These are phyloP conservation scores for Phania funesta DNA, from an alignment of 2,888 invertebrate genomes.

Conservation along the genomic window DNA sequence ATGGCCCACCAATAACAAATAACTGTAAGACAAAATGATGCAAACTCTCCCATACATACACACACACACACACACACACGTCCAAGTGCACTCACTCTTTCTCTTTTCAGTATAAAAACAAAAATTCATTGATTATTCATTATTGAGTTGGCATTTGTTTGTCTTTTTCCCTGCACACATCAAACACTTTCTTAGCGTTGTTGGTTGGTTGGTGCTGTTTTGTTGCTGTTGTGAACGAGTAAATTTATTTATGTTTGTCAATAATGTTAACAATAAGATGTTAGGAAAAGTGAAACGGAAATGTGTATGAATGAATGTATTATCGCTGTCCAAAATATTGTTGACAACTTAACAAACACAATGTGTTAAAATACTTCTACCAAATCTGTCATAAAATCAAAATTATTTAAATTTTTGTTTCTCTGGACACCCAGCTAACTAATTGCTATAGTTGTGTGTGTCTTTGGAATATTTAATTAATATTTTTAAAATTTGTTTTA, in stretches of 20 bases:
- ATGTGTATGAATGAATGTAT: constrained; percentile 9
- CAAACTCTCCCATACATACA: neutral
- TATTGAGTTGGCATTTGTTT: neutral
- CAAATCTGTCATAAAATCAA: constrained; percentile 1
- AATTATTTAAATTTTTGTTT: neutral
- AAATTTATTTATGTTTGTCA: neutral
- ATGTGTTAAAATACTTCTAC: neutral
- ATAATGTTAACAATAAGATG: neutral
- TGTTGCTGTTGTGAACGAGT: neutral
- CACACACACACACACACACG: neutral
- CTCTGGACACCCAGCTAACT: neutral
- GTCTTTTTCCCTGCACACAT: constrained; percentile 2
- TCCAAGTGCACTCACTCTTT: neutral
- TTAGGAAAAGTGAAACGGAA: constrained; percentile 37
- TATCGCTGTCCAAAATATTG: neutral
- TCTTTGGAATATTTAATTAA: constrained; percentile 24
- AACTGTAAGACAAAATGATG: constrained; percentile 13
- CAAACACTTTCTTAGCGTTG: constrained; percentile 4
- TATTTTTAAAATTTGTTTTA: constrained; percentile 36
- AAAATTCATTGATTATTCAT: constrained; percentile 29
- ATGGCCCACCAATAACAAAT: neutral
- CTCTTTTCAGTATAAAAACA: constrained; percentile 1
- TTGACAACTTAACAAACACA: neutral
- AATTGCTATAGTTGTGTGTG: neutral
- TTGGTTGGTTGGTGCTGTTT: neutral